Base-by-base conservation (phyloP, 2,113 vertebrate genomes). In the Aegotheles bennettii region DNA sequence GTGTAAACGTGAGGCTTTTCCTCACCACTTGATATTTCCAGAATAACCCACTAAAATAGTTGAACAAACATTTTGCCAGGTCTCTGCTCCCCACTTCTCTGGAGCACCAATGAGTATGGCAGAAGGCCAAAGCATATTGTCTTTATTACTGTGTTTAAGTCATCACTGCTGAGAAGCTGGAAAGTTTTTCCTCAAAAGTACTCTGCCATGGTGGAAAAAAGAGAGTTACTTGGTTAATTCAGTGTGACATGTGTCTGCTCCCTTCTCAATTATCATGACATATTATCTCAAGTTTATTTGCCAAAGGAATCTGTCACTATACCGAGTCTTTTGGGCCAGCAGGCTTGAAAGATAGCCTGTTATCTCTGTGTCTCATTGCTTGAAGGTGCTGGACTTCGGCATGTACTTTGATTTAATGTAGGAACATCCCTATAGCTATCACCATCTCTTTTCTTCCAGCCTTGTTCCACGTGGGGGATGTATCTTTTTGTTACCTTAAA, bases 201-300 rank as follows among this genome's bases (percentile, higher is more conserved):
- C 36, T 61, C 74, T 56, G 31, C 15, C 0, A 0, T 33, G 47
- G 28, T 81, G 53, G 59, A 57, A 89, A 88, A 80, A 68, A 26
- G 84, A 48, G 21, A 38, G 40, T 50, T 21, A 65, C 29, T 92
- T 84, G 54, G 19, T 42, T 94, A 91, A 93, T 93, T 81, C 29
- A 48, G 25, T 61, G 73, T 91, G 92, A 91, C 54, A 29, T 36
- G 29, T 85, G 40, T 91, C 94, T 90, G 20, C 45, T 95, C 20
- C 33, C 38, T 88, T 93, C 31, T 20, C 42, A 86, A 75, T 95
- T 96, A 93, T 51, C 70, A 29, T 88, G 89, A 78, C 84, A 84
- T 54, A 61, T 50, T 86, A n/a, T 43, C 78, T 88, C 51, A 78
- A 87, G 48, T 48, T 61, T 69, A 81, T 84, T 71, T 94, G 50